These are phyloP conservation scores for Papilio polyxenes DNA, from an alignment of 1,140 invertebrate genomes.

Conservation along the genomic window DNA sequence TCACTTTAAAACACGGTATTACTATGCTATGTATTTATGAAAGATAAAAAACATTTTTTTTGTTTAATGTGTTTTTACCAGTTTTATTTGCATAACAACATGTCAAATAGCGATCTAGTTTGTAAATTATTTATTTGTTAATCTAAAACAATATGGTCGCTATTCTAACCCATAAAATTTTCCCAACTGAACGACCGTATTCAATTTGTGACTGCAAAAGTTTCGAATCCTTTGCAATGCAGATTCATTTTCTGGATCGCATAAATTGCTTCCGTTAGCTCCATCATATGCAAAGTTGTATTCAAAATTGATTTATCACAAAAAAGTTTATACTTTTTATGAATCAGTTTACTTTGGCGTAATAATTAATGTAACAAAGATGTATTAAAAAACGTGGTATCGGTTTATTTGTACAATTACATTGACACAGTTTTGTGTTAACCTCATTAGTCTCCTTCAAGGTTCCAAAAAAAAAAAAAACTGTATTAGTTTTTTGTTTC, in stretches of 20 bases:
- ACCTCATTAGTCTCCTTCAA: no score
- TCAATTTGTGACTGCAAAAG: conserved; percentile 26
- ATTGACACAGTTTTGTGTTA: no score
- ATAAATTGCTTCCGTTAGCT: conserved; percentile 4
- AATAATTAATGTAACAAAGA: no score
- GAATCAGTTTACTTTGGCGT: not conserved
- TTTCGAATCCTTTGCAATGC: conserved; percentile 34
- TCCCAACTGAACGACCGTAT: conserved; percentile 17
- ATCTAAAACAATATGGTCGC: not conserved
- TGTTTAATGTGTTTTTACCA: no score
- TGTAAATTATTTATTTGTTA: not conserved
- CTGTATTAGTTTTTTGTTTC: no score
- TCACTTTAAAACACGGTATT: not conserved
- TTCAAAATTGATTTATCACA: not conserved
- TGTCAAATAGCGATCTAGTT: not conserved
- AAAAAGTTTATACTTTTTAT: not conserved
- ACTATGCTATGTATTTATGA: not conserved
- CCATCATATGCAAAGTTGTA: conserved; percentile 10
- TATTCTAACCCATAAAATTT: not conserved
- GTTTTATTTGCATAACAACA: no score
- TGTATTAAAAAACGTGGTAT: no score
- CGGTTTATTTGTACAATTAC: no score
- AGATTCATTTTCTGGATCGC: conserved; percentile 22
- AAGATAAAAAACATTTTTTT: no score
- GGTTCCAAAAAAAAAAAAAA: no score